Base-by-base conservation (phyloP, 2,888 invertebrate genomes). In the Therioaphis trifolii region DNA sequence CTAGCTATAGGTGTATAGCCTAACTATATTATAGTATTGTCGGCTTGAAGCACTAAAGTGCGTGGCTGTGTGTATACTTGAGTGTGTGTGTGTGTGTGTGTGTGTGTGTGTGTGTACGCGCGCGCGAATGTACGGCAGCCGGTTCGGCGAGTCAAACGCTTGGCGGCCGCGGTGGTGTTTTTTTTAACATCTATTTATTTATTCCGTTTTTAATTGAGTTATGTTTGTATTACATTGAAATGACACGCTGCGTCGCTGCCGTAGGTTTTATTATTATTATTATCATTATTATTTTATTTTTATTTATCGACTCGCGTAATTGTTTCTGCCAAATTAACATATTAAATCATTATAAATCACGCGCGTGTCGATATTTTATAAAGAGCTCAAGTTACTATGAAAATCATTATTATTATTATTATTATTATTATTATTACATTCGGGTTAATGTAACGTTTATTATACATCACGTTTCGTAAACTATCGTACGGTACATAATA, bases 141-240 rank as follows among this genome's bases (percentile, higher is more conserved):
- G 49, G 71, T 71, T 71, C 49, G 72, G 72, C 72, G 49, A 72
- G 72, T 52, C 72, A 71, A 49, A 49, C 71, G 46, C n/a, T 18
- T 46, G 69, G 24, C 15, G 69, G 69, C 9, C 1, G 71, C 18
- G 18, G 27, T 4, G n/a, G 18, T 27, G 7, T 14, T 27, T 46
- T 46, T 29, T 72, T 27, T 21, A n/a, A n/a, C n/a, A n/a, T n/a
- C n/a, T n/a, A n/a, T n/a, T n/a, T n/a, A n/a, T n/a, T n/a, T n/a
- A n/a, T n/a, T 52, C n/a, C 52, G 35, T 35, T 72, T 35, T 35
- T 52, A 72, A 52, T 52, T 52, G 29, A 72, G 72, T 35, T 21
- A 52, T 52, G n/a, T 72, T 52, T 29, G 52, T 52, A 35, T 14
- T 29, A 21, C 29, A 21, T 72, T n/a, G 21, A 35, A 72, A 72